phyloP scores from a whole-genome alignment of 1,140 invertebrate species.

The Penaeus chinensis region DNA sequence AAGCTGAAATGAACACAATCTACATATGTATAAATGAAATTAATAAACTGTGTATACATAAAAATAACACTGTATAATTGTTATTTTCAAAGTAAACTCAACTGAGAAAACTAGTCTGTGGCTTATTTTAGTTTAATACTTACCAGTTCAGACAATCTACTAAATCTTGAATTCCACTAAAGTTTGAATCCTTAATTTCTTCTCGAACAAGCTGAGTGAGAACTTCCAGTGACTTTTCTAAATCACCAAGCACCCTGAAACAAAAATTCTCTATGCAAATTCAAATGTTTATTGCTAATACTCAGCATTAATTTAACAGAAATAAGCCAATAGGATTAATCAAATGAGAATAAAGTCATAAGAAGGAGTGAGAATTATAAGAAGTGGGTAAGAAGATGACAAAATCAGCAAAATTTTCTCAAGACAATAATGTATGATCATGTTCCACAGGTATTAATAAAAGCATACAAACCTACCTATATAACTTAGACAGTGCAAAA shows the following conservation, averaged over 20 bases:
- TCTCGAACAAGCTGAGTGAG: conserved; percentile 69
- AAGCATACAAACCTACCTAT: conserved; percentile 65
- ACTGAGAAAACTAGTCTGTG: conserved; percentile 10
- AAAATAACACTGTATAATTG: too few relatives aligned
- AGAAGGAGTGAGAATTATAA: too few relatives aligned
- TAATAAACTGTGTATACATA: too few relatives aligned
- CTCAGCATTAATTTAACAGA: too few relatives aligned
- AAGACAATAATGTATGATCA: neutral
- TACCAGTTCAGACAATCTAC: conserved; percentile 69
- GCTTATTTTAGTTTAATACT: conserved; percentile 25
- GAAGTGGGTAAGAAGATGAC: too few relatives aligned
- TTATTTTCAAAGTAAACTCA: too few relatives aligned
- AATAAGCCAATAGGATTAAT: too few relatives aligned
- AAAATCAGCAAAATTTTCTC: neutral
- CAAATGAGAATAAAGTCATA: too few relatives aligned
- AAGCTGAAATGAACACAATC: too few relatives aligned
- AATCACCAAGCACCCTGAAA: conserved; percentile 64
- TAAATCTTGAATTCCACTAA: conserved; percentile 68
- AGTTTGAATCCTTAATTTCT: conserved; percentile 67
- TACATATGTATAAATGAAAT: too few relatives aligned
- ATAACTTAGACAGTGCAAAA: conserved; percentile 68
- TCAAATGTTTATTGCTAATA: too few relatives aligned
- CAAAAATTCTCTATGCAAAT: too few relatives aligned
- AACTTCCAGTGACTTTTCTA: conserved; percentile 68
- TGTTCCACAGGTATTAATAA: neutral